Evolutionary conservation across 2,888 invertebrate species (phyloP).

Genomic region (Chrysolina americana): DNA sequence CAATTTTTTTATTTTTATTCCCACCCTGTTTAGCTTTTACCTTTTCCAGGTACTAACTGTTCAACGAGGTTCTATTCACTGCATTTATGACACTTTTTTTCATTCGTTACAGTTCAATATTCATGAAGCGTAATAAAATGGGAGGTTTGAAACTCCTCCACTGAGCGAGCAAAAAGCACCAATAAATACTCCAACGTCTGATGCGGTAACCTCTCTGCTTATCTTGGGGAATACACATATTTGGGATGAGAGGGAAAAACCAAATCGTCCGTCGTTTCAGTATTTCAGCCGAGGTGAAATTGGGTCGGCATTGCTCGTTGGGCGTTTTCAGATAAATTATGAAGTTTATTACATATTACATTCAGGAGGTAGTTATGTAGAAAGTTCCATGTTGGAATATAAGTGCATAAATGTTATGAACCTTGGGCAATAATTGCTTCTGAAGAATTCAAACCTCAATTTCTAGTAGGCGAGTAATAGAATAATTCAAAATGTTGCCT

Average conservation of each 20-base stretch:
- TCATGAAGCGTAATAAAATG: neutral
- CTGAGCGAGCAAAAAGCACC: neutral
- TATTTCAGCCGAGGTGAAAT: neutral
- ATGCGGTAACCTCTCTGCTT: neutral
- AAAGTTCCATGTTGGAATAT: conserved; percentile 22
- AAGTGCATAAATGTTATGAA: conserved; percentile 25
- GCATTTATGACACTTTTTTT: neutral
- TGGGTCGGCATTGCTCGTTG: neutral
- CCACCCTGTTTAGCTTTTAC: too few species aligned
- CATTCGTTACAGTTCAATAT: conserved; percentile 2
- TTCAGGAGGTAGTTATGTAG: conserved; percentile 31
- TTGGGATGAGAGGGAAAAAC: neutral
- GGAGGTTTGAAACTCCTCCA: neutral
- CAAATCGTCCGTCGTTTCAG: neutral
- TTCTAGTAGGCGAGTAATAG: too few species aligned
- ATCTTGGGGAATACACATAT: neutral
- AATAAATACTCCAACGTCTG: neutral
- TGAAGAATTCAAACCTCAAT: neutral
- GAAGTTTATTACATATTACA: conserved; percentile 38
- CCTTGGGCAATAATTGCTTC: conserved; percentile 1
- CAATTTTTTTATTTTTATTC: too few species aligned
- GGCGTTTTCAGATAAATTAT: conserved; percentile 34
- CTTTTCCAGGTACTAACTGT: too few species aligned
- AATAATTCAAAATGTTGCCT: too few species aligned
- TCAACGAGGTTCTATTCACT: neutral